Conservation (phyloP, 2,888 invertebrate species). For the Siphlonurus alternatus region DNA sequence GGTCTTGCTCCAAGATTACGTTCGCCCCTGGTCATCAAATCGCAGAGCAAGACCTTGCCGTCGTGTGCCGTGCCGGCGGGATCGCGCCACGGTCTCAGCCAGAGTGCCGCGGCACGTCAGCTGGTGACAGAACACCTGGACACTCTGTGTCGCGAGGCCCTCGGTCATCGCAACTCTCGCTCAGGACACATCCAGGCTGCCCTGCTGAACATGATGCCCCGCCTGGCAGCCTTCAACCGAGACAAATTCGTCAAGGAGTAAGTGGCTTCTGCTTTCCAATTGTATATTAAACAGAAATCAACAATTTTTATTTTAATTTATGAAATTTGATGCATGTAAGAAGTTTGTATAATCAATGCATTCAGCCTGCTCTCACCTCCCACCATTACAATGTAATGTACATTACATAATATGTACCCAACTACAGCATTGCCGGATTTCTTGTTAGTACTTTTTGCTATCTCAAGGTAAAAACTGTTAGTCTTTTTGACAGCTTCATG, state of each 20-base stretch:
- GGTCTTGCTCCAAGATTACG: conserved; percentile 39
- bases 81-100: conserved; percentile 24
- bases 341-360: too few relatives aligned
- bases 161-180: conserved; percentile 56
- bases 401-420: too few relatives aligned
- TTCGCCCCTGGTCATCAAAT: conserved; percentile 36
- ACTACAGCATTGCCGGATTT: too few relatives aligned
- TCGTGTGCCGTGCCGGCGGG: conserved; percentile 4
- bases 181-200: conserved; percentile 74
- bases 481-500: too few relatives aligned
- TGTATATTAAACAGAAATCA: too few relatives aligned
- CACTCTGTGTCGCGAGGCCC: conserved; percentile 57
- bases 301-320: too few relatives aligned
- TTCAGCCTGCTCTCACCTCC: too few relatives aligned
- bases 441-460: too few relatives aligned
- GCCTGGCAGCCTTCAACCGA: conserved; percentile 84
- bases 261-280: conserved; percentile 12
- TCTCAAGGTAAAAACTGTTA: too few relatives aligned
- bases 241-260: conserved; percentile 54
- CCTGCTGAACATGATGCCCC: conserved; percentile 69
- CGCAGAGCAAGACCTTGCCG: conserved; percentile 10
- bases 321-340: too few relatives aligned
- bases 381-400: too few relatives aligned
- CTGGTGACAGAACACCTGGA: conserved; percentile 71
- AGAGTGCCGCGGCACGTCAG: conserved; percentile 72